phyloP scores from a whole-genome alignment of 2,797 vertebrate genomes.

The Glyptemys insculpta region DNA sequence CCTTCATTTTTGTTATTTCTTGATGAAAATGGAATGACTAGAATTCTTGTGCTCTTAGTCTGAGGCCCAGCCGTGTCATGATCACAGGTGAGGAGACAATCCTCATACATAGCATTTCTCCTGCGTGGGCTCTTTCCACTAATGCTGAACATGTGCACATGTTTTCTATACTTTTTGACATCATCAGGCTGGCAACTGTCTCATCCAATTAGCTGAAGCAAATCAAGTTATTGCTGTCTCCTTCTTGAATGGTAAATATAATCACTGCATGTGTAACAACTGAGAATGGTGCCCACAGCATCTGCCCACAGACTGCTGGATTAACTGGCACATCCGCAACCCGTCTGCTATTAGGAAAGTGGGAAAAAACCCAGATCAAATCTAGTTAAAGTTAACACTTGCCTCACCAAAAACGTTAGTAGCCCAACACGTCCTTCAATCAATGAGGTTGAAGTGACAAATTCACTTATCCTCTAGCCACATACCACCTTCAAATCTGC shows the following conservation, averaged over 20 bases:
- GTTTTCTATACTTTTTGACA: slow-evolving; percentile 31
- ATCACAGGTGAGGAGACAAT: rapidly evolving
- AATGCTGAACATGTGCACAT: neutral
- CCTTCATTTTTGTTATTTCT: neutral
- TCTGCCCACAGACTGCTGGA: slow-evolving; percentile 57
- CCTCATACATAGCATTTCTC: neutral
- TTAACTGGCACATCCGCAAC: slow-evolving; percentile 42
- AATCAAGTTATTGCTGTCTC: slow-evolving; percentile 31
- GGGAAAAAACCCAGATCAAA: neutral
- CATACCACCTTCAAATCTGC: slow-evolving; percentile 2
- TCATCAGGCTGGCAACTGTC: slow-evolving; percentile 54
- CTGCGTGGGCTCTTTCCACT: neutral
- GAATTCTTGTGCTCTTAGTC: neutral
- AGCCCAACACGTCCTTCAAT: neutral
- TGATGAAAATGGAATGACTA: neutral
- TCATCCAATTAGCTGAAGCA: slow-evolving; percentile 41
- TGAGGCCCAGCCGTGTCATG: neutral
- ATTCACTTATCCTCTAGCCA: slow-evolving; percentile 1
- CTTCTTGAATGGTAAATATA: slow-evolving; percentile 46
- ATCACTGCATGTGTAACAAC: slow-evolving; percentile 37
- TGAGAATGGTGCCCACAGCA: slow-evolving; percentile 53
- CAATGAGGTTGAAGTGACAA: neutral
- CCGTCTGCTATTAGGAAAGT: slow-evolving; percentile 25
- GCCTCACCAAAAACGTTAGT: neutral
- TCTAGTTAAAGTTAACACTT: neutral